A percentile compares a stretch with the other conserved stretches of the same genome.
Evolutionary conservation across 2,113 vertebrate genomes (phyloP).

Genomic region (Semnornis frantzii): DNA sequence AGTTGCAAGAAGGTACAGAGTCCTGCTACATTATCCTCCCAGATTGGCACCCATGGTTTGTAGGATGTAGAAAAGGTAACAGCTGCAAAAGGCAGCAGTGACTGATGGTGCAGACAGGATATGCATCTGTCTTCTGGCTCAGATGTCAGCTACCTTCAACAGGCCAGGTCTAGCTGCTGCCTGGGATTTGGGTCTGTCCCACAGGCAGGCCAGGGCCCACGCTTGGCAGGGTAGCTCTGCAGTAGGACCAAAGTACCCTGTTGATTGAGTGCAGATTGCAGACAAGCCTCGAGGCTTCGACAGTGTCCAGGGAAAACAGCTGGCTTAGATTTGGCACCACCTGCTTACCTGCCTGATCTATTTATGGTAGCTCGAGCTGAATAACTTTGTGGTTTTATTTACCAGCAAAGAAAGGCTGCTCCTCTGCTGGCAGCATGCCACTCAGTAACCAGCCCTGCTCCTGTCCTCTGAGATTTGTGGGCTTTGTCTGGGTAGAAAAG

Average conservation of each 20-base stretch:
- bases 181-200: constrained; percentile 57
- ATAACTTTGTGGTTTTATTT: constrained; percentile 30
- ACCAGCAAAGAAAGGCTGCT: constrained; percentile 23
- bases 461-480: not conserved
- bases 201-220: not conserved
- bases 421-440: not conserved
- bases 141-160: not conserved
- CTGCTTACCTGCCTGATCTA: constrained; percentile 56
- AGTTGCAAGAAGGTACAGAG: not conserved
- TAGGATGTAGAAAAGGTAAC: constrained; percentile 31
- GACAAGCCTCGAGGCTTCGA: constrained; percentile 25
- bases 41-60: not conserved
- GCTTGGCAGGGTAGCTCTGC: not conserved
- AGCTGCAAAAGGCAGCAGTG: constrained; percentile 37
- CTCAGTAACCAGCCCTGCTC: not conserved
- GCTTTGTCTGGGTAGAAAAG: constrained; percentile 25
- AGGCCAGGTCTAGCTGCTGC: constrained; percentile 52
- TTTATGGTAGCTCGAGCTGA: constrained; percentile 25
- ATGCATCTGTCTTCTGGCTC: constrained; percentile 50
- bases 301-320: constrained; percentile 37
- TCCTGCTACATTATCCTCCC: not conserved
- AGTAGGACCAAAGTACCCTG: not conserved
- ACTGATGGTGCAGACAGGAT: not conserved
- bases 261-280: constrained; percentile 53
- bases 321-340: constrained; percentile 35